phyloP scores from a whole-genome alignment of 2,888 invertebrate species.

The Autographa gamma region DNA sequence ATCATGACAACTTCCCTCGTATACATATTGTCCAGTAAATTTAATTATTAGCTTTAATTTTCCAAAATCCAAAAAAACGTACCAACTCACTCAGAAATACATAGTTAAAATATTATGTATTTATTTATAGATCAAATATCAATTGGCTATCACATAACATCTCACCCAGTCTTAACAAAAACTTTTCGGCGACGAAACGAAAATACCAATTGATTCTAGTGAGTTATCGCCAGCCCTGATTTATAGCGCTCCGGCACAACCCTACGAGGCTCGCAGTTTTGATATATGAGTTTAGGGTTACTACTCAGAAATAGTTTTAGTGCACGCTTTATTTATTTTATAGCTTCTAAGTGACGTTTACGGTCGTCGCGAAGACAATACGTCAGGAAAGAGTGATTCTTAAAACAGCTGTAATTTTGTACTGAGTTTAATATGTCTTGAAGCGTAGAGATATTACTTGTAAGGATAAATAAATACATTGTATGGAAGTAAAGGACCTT shows the following conservation, averaged over 20 bases:
- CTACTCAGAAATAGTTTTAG: slow-evolving; percentile 74
- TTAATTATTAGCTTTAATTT: too few species aligned
- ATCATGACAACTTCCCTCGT: too few species aligned
- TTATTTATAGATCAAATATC: slow-evolving; percentile 32
- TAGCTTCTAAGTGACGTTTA: slow-evolving; percentile 54
- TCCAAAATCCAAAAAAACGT: too few species aligned
- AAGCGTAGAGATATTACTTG: neutral
- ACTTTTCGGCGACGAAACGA: slow-evolving; percentile 63
- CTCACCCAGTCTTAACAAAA: slow-evolving; percentile 47
- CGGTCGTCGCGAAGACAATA: slow-evolving; percentile 46
- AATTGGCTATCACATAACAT: slow-evolving; percentile 29
- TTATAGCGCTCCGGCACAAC: slow-evolving; percentile 73
- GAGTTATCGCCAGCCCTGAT: slow-evolving; percentile 70
- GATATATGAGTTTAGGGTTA: slow-evolving; percentile 74
- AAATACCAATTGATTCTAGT: slow-evolving; percentile 67
- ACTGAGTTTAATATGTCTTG: neutral
- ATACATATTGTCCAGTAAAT: too few species aligned
- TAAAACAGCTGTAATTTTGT: slow-evolving; percentile 30
- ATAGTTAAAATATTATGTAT: neutral
- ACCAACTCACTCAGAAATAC: neutral
- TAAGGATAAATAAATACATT: neutral
- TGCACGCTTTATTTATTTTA: slow-evolving; percentile 70
- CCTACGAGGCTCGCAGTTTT: slow-evolving; percentile 67
- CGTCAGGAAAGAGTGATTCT: slow-evolving; percentile 45
- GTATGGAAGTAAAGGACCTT: neutral